These are phyloP conservation scores for Anagrus nilaparvatae DNA, from an alignment of 1,140 invertebrate genomes.

Conservation along the genomic window DNA sequence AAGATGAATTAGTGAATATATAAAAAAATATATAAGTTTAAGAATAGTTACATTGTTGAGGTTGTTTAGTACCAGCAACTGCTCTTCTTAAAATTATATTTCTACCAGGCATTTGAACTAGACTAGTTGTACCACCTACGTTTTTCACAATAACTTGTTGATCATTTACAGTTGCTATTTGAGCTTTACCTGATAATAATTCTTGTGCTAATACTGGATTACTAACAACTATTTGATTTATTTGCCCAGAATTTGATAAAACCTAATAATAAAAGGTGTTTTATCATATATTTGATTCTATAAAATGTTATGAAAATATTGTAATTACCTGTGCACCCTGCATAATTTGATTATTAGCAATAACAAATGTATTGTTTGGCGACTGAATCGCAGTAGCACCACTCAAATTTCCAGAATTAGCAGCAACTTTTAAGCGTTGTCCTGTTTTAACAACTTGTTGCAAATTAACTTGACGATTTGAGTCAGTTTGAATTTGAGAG, in stretches of 20 bases:
- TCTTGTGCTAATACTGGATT: constrained; percentile 65
- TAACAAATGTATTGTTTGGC: constrained; percentile 32
- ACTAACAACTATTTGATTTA: constrained; percentile 63
- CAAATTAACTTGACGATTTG: constrained; percentile 24
- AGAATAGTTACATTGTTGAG: constrained; percentile 22
- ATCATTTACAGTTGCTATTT: constrained; percentile 71
- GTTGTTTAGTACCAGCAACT: constrained; percentile 25
- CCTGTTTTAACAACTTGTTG: constrained; percentile 24
- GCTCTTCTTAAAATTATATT: constrained; percentile 37
- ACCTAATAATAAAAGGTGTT: constrained; percentile 31
- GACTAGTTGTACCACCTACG: constrained; percentile 47
- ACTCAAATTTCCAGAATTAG: constrained; percentile 13
- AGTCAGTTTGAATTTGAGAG: constrained; percentile 17
- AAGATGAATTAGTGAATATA: background rate
- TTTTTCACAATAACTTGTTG: constrained; percentile 68
- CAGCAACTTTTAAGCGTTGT: constrained; percentile 24
- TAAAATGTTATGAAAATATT: constrained; percentile 9
- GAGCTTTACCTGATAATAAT: constrained; percentile 64
- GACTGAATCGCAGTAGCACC: constrained; percentile 17
- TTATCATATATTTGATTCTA: background rate
- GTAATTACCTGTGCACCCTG: constrained; percentile 31
- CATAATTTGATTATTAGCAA: constrained; percentile 35
- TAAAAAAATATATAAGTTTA: background rate
- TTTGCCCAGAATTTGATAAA: constrained; percentile 35
- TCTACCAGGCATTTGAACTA: constrained; percentile 31